These are phyloP conservation scores for Mesocricetus auratus DNA, from an alignment of 2,113 vertebrate genomes.

Conservation along the genomic window DNA sequence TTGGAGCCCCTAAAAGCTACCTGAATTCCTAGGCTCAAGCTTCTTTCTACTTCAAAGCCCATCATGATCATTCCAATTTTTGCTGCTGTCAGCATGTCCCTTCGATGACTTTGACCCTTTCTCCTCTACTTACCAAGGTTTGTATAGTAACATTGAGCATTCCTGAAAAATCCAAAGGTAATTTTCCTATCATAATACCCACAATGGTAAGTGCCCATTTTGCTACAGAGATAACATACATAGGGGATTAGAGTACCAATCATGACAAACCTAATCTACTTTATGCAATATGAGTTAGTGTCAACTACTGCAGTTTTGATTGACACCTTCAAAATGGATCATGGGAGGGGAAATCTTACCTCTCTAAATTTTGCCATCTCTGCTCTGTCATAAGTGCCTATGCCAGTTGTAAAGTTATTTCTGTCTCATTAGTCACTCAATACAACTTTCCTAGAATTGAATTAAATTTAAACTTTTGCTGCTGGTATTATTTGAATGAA, in stretches of 20 bases:
- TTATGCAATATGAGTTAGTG: constrained; percentile 21
- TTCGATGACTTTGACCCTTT: neutral
- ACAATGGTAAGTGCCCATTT: neutral
- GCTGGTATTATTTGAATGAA: constrained; percentile 51
- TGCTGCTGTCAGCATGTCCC: neutral
- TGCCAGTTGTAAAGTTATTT: constrained; percentile 57
- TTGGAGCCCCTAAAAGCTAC: neutral
- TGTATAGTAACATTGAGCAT: neutral
- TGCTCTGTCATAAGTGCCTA: constrained; percentile 36
- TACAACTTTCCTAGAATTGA: constrained; percentile 53
- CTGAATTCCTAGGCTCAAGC: neutral
- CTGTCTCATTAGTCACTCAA: constrained; percentile 53
- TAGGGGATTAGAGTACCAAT: neutral
- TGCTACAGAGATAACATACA: neutral
- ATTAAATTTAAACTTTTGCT: constrained; percentile 68
- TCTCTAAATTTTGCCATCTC: neutral
- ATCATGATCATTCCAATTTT: neutral
- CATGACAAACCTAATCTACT: neutral
- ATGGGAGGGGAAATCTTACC: neutral
- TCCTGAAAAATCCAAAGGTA: neutral
- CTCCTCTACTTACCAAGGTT: neutral
- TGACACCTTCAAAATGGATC: constrained; percentile 47
- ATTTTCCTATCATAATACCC: neutral
- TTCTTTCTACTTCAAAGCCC: neutral
- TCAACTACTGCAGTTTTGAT: constrained; percentile 50